A percentile compares a stretch with the other conserved stretches of the same genome.
phyloP scores from a whole-genome alignment of 2,888 invertebrate genomes.

The Eutolmus rufibarbis region DNA sequence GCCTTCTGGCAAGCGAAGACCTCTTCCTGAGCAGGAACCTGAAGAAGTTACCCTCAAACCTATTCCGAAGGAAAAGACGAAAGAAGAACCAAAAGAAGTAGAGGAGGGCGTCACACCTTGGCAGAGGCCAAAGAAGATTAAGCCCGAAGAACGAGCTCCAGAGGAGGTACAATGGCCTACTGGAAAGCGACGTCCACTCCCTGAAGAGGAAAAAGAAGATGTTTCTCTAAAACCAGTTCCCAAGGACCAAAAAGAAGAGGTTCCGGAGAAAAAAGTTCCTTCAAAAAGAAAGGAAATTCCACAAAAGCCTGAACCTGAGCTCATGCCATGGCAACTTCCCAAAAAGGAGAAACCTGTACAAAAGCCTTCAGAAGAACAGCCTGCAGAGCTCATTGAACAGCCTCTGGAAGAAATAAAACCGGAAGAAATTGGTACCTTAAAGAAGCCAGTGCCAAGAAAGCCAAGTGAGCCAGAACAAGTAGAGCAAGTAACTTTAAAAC shows the following conservation, averaged over 20 bases:
- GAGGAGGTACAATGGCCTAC: constrained; percentile 46
- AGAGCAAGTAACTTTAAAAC: constrained; percentile 52
- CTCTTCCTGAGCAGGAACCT: constrained; percentile 38
- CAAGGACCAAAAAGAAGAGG: constrained; percentile 54
- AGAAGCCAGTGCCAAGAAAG: constrained; percentile 48
- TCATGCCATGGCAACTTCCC: constrained; percentile 46
- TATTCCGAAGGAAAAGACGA: constrained; percentile 52
- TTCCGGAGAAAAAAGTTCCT: constrained; percentile 49
- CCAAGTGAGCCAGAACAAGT: constrained; percentile 23
- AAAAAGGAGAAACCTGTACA: constrained; percentile 43
- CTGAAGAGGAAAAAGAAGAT: constrained; percentile 47
- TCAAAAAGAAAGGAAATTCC: constrained; percentile 47
- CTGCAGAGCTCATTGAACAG: constrained; percentile 49
- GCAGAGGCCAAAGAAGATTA: constrained; percentile 47
- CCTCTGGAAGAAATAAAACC: constrained; percentile 53
- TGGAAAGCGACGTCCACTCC: constrained; percentile 41
- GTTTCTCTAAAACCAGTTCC: constrained; percentile 50
- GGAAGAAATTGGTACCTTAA: constrained; percentile 50
- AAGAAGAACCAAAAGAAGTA: constrained; percentile 50
- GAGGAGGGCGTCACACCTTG: constrained; percentile 52
- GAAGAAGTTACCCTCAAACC: constrained; percentile 1
- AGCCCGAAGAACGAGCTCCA: constrained; percentile 51
- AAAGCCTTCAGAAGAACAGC: constrained; percentile 52
- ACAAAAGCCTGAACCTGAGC: constrained; percentile 36
- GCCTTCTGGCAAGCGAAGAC: constrained; percentile 51